Conservation (phyloP, 2,113 vertebrate species). For the Anolis carolinensis region DNA sequence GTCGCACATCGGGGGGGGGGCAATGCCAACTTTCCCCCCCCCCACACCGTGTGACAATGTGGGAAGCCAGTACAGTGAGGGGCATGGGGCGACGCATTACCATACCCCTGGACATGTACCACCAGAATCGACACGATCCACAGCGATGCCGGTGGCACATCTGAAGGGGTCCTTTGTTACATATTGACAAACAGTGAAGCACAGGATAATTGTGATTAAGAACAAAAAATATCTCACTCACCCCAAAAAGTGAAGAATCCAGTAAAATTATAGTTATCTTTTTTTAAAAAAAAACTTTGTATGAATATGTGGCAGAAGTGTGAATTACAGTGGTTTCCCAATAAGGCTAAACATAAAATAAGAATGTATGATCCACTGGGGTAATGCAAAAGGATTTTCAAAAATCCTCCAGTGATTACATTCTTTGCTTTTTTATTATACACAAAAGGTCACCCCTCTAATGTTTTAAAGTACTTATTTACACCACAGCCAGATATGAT, state of each 20-base stretch:
- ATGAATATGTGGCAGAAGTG: not conserved
- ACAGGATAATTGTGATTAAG: not conserved
- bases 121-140: too few relatives aligned
- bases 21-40: too few relatives aligned
- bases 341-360: not conserved
- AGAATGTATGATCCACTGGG: not conserved
- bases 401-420: conserved; percentile 56
- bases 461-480: conserved; percentile 76
- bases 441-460: conserved; percentile 71
- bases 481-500: conserved; percentile 72
- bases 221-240: not conserved
- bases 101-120: too few relatives aligned
- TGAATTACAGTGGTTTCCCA: conserved; percentile 2
- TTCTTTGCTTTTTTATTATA: conserved; percentile 77
- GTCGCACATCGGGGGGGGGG: too few relatives aligned
- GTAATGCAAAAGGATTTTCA: not conserved
- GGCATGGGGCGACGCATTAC: too few relatives aligned
- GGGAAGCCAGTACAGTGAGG: too few relatives aligned
- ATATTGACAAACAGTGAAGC: not conserved
- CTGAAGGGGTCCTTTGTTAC: too few relatives aligned
- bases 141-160: too few relatives aligned
- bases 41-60: too few relatives aligned
- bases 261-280: not conserved
- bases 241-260: not conserved
- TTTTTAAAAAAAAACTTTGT: not conserved